Conservation (phyloP, 2,888 invertebrate species). For the Lycia hirtaria region DNA sequence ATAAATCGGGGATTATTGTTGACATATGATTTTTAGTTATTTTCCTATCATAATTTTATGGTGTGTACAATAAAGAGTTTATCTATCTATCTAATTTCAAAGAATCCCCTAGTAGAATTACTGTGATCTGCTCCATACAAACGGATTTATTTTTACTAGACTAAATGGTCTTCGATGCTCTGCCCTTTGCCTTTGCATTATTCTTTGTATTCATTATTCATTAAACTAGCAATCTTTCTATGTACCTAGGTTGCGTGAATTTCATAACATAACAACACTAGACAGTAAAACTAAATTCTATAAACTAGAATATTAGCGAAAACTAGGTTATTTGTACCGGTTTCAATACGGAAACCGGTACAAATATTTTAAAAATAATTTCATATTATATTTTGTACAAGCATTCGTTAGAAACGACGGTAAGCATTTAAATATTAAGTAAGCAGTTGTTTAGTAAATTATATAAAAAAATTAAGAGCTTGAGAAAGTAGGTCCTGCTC, state of each 20-base stretch:
- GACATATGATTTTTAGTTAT: too few relatives aligned
- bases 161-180: too few relatives aligned
- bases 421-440: not conserved
- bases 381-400: not conserved
- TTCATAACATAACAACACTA: not conserved
- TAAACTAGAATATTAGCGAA: not conserved
- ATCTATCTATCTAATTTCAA: too few relatives aligned
- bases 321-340: not conserved
- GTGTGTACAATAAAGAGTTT: too few relatives aligned
- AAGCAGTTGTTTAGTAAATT: not conserved
- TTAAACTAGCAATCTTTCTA: not conserved
- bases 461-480: constrained; percentile 41
- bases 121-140: too few relatives aligned
- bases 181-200: too few relatives aligned
- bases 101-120: too few relatives aligned
- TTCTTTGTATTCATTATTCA: too few relatives aligned
- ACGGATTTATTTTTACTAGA: too few relatives aligned
- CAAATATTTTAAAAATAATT: not conserved
- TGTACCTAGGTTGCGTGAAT: not conserved
- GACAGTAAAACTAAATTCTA: not conserved
- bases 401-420: not conserved
- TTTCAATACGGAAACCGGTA: not conserved
- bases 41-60: too few relatives aligned
- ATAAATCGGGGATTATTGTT: too few relatives aligned
- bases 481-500: constrained; percentile 68